A percentile compares a stretch with the other conserved stretches of the same genome.
phyloP scores from a whole-genome alignment of 2,113 vertebrate genomes.

The Anarrhichthys ocellatus region DNA sequence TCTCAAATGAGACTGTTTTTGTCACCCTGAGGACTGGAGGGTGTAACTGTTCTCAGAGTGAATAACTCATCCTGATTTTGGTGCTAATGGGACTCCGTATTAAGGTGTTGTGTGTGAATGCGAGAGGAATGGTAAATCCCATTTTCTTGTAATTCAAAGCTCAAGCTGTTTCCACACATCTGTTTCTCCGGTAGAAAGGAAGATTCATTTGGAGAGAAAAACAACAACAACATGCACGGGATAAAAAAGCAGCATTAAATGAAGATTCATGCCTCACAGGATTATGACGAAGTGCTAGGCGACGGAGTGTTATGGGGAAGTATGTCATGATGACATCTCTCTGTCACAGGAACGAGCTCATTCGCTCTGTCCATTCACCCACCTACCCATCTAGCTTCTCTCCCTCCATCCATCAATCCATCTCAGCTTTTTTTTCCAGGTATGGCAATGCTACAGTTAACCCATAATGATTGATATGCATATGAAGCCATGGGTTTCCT shows the following conservation, averaged over 20 bases:
- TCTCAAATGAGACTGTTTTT: slow-evolving; percentile 74
- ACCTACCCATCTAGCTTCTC: slow-evolving; percentile 7
- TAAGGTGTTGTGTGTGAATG: slow-evolving; percentile 70
- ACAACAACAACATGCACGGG: not conserved
- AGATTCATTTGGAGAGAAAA: slow-evolving; percentile 12
- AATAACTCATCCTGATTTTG: slow-evolving; percentile 74
- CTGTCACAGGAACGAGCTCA: slow-evolving; percentile 45
- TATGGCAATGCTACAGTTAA: slow-evolving; percentile 48
- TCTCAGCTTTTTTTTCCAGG: slow-evolving; percentile 24
- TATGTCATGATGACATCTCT: slow-evolving; percentile 63
- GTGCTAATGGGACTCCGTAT: slow-evolving; percentile 68
- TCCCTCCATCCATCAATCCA: slow-evolving; percentile 37
- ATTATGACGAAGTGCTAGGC: slow-evolving; percentile 44
- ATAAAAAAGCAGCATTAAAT: slow-evolving; percentile 54
- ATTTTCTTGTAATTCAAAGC: slow-evolving; percentile 69
- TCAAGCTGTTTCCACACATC: slow-evolving; percentile 74
- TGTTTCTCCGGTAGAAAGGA: slow-evolving; percentile 49
- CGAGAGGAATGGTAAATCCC: slow-evolving; percentile 60
- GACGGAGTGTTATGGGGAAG: slow-evolving; percentile 31
- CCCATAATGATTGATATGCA: slow-evolving; percentile 53
- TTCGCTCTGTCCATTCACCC: slow-evolving; percentile 44
- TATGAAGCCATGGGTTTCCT: slow-evolving; percentile 37
- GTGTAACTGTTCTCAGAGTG: slow-evolving; percentile 61
- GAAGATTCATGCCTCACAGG: slow-evolving; percentile 59
- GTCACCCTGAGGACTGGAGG: slow-evolving; percentile 70